phyloP scores from a whole-genome alignment of 2,113 vertebrate species.

The Gavia stellata region DNA sequence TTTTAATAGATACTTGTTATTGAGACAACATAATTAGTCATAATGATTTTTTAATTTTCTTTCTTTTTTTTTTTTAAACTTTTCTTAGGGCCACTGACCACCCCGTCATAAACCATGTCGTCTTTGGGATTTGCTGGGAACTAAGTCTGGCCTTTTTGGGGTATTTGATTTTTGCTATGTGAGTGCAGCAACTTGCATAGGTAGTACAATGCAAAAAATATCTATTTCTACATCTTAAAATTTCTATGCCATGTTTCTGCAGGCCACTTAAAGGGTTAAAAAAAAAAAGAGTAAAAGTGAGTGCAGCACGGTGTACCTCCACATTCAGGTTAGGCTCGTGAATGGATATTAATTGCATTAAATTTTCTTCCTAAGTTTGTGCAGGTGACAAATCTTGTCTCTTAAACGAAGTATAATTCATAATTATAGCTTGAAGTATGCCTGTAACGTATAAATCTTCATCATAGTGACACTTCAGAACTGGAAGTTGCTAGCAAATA shows the following conservation, averaged over 20 bases:
- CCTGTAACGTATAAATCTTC: background rate
- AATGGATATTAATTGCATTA: background rate
- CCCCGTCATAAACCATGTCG: accelerated
- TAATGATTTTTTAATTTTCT: background rate
- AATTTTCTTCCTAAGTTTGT: background rate
- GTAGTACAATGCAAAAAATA: background rate
- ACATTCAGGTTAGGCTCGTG: background rate
- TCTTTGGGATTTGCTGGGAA: background rate
- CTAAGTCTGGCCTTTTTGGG: background rate
- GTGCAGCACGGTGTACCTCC: background rate
- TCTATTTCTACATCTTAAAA: background rate
- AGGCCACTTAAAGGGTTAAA: background rate
- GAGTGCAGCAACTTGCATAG: background rate
- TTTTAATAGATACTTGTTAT: slow-evolving; percentile 61
- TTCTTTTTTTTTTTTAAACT: background rate
- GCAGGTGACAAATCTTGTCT: background rate
- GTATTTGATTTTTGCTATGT: background rate
- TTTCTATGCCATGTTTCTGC: background rate
- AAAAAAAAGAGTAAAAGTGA: background rate
- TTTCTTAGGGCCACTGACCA: background rate
- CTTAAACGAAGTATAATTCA: background rate
- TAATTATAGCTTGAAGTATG: background rate
- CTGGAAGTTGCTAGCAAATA: background rate
- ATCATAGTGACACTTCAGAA: background rate
- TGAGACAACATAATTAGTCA: slow-evolving; percentile 41